These are phyloP conservation scores for Diaperis boleti DNA, from an alignment of 2,888 invertebrate species.

Conservation along the genomic window DNA sequence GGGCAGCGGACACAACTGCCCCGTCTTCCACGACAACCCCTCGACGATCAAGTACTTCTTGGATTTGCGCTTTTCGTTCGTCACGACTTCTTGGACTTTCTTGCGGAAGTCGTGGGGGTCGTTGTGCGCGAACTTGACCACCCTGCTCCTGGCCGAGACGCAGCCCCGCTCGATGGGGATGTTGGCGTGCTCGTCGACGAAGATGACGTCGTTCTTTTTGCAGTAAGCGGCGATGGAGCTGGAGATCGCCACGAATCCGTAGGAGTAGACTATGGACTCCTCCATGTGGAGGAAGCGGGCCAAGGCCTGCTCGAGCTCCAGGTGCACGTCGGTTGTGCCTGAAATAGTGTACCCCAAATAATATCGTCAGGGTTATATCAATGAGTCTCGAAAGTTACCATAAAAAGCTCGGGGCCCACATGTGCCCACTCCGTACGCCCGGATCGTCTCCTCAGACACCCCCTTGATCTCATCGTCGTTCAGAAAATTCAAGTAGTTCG, in stretches of 20 bases:
- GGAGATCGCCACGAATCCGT: slow-evolving; percentile 94
- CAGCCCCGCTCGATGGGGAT: slow-evolving; percentile 93
- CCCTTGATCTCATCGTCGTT: slow-evolving; percentile 84
- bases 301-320: slow-evolving; percentile 86
- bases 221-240: slow-evolving; percentile 97
- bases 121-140: slow-evolving; percentile 91
- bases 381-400: slow-evolving; percentile 70
- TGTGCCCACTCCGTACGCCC: slow-evolving; percentile 96
- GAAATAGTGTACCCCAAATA: slow-evolving; percentile 10
- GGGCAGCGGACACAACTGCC: slow-evolving; percentile 88
- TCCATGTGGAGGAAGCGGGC: slow-evolving; percentile 89
- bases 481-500: slow-evolving; percentile 83
- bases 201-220: slow-evolving; percentile 90
- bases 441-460: slow-evolving; percentile 79
- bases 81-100: slow-evolving; percentile 51
- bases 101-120: slow-evolving; percentile 79
- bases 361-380: neutral
- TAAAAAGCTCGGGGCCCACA: slow-evolving; percentile 98
- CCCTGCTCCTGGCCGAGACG: slow-evolving; percentile 86
- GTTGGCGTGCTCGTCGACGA: slow-evolving; percentile 87
- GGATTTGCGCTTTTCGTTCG: slow-evolving; percentile 51
- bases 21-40: slow-evolving; percentile 93
- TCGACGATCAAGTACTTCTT: slow-evolving; percentile 90
- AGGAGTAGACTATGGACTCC: slow-evolving; percentile 95
- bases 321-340: slow-evolving; percentile 79